Conservation (phyloP, 64 coral and sea anemone species). For the Cladopsammia gracilis region DNA sequence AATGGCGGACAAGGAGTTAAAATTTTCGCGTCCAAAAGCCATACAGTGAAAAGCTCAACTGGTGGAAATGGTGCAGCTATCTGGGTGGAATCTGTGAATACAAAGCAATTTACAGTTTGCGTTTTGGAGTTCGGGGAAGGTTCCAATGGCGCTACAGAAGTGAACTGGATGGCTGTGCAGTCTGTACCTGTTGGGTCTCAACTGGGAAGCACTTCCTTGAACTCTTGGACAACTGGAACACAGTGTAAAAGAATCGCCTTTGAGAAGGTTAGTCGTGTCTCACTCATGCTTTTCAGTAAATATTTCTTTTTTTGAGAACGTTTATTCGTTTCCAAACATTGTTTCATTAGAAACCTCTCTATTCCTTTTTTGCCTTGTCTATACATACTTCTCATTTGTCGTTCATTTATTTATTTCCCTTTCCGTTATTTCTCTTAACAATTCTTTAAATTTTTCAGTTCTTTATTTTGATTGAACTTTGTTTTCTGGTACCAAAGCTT, state of each 20-base stretch:
- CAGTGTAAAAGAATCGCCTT: slow-evolving; percentile 60
- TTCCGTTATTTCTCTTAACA: too few relatives aligned
- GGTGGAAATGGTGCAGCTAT: slow-evolving; percentile 41
- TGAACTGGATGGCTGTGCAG: slow-evolving; percentile 63
- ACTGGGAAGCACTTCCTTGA: slow-evolving; percentile 32
- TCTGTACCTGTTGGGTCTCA: slow-evolving; percentile 29
- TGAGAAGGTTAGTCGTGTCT: slow-evolving; percentile 5
- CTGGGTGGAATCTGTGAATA: slow-evolving; percentile 50
- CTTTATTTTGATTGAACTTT: too few relatives aligned
- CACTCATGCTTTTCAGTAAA: neutral
- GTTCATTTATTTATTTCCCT: too few relatives aligned
- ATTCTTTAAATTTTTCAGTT: too few relatives aligned
- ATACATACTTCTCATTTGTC: too few relatives aligned
- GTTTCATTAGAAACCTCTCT: too few relatives aligned
- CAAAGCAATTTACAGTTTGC: slow-evolving; percentile 46
- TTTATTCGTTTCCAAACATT: too few relatives aligned
- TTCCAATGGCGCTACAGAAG: slow-evolving; percentile 27
- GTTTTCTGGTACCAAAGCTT: too few relatives aligned
- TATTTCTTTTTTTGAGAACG: too few relatives aligned
- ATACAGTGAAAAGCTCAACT: neutral
- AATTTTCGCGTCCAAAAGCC: slow-evolving; percentile 28
- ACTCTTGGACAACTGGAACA: slow-evolving; percentile 68
- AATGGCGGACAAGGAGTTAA: slow-evolving; percentile 25
- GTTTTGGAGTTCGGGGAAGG: slow-evolving; percentile 48
- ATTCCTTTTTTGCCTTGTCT: too few relatives aligned